Evolutionary conservation across 2,113 vertebrate genomes (phyloP), one percentile per base, ranked within the genome.

Genomic region (Furnarius figulus): DNA sequence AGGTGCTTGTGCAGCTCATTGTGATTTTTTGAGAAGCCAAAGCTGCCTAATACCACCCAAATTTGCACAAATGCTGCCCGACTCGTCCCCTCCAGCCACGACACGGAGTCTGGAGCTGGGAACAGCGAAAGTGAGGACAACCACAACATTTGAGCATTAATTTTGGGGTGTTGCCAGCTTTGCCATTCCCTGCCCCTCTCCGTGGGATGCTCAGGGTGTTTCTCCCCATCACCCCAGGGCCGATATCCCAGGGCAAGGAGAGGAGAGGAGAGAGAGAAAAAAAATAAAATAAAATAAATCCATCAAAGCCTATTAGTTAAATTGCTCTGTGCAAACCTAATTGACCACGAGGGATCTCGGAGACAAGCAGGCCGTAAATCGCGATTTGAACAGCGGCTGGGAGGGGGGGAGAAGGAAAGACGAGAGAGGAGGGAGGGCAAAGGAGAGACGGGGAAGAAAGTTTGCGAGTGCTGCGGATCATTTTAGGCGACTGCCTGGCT

Each of bases 311-410:
- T 84, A 78, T 92, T 93, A 88, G 76, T 9, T 12, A 49, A 92
- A 95, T 93, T 77, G 93, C 79, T 93, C 83, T 39, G 89, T 25
- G 86, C 75, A 39, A 90, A 87, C 80, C 89, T 87, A 92, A 96
- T 90, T 86, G 96, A 96, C 91, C 96, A 90, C 80, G 44, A 74
- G 92, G 72, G 90, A 95, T 67, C 86, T 46, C 35, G 21, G 35
- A 79, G 93, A 83, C 75, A 23, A 87, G 94, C 85, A 58, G 70
- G 88, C 88, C 31, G 18, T 94, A 95, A 97, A 96, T 90, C 35
- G 35, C 6, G 67, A 81, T 91, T 91, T 85, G 37, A 95, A 47
- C 70, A 77, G 86, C 1, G 8, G 27, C 59, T 5, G 62, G 19
- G 17, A 14, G 17, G 23, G 22, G 47, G 47, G 49, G 46, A 71